Conservation (phyloP, 2,113 vertebrate species). For the Phoxinus phoxinus region DNA sequence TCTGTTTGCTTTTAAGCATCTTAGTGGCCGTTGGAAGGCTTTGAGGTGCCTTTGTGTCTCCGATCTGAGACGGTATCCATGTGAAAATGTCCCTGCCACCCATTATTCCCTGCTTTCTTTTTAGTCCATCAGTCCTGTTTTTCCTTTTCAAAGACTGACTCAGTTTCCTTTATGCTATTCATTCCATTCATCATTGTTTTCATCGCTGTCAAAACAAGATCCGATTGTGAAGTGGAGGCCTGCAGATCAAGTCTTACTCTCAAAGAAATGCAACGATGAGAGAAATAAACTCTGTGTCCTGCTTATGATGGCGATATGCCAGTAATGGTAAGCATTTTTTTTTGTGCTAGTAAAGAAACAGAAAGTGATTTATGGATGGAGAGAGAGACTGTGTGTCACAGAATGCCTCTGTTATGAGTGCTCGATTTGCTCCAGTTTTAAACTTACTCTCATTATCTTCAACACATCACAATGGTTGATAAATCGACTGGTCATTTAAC, state of each 20-base stretch:
- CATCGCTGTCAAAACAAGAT: constrained; percentile 24
- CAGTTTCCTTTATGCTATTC: neutral
- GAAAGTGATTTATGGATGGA: neutral
- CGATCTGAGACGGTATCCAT: too few species aligned
- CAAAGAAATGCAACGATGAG: constrained; percentile 12
- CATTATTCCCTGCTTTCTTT: neutral
- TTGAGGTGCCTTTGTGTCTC: neutral
- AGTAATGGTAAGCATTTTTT: neutral
- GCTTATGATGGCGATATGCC: constrained; percentile 15
- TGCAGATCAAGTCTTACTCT: constrained; percentile 3
- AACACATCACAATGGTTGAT: too few species aligned
- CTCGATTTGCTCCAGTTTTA: too few species aligned
- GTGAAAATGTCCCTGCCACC: neutral
- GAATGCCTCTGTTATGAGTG: neutral
- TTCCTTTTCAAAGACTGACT: neutral
- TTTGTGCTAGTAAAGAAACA: neutral
- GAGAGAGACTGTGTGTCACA: neutral
- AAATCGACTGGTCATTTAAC: neutral
- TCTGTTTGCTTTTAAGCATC: neutral
- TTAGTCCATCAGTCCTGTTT: neutral
- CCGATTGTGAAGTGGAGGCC: neutral
- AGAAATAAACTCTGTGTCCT: constrained; percentile 24
- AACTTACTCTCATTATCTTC: too few species aligned
- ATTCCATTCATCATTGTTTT: neutral
- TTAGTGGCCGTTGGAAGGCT: neutral